phyloP scores from a whole-genome alignment of 1,140 invertebrate genomes.

The Atopsyche davidsoni region DNA sequence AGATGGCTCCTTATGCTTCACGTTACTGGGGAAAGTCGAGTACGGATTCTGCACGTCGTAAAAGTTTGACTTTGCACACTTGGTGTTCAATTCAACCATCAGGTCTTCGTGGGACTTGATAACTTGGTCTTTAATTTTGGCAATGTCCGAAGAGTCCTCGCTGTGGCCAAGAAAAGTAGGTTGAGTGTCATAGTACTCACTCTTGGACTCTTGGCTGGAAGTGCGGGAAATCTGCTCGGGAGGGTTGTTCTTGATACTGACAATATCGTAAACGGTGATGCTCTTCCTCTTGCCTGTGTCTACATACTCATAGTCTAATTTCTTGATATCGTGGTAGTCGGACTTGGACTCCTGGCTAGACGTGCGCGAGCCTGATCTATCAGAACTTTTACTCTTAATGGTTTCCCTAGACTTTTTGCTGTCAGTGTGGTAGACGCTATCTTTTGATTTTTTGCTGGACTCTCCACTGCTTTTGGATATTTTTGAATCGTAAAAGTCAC shows the following conservation, averaged over 20 bases:
- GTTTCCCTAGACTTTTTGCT: conserved; percentile 57
- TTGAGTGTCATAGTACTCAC: conserved; percentile 56
- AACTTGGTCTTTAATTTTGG: conserved; percentile 35
- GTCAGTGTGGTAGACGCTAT: conserved; percentile 56
- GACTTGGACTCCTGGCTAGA: conserved; percentile 62
- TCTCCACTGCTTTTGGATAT: conserved; percentile 55
- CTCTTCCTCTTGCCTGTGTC: conserved; percentile 12
- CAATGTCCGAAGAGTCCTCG: conserved; percentile 34
- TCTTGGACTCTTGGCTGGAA: conserved; percentile 60
- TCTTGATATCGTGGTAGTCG: conserved; percentile 48
- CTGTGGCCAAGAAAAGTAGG: conserved; percentile 42
- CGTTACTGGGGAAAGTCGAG: conserved; percentile 55
- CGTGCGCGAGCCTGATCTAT: conserved; percentile 49
- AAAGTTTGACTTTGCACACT: conserved; percentile 52
- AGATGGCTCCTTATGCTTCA: conserved; percentile 50
- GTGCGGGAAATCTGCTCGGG: conserved; percentile 50
- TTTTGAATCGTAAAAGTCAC: conserved; percentile 60
- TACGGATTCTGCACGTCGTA: conserved; percentile 59
- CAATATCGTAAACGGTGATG: conserved; percentile 19
- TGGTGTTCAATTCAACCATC: conserved; percentile 45
- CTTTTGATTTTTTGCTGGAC: conserved; percentile 55
- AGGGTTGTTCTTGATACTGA: conserved; percentile 30
- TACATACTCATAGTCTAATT: conserved; percentile 39
- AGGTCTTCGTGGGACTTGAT: conserved; percentile 53
- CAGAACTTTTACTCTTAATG: conserved; percentile 53